Evolutionary conservation across 2,113 vertebrate genomes (phyloP).

Genomic region (Periophthalmus modestus): DNA sequence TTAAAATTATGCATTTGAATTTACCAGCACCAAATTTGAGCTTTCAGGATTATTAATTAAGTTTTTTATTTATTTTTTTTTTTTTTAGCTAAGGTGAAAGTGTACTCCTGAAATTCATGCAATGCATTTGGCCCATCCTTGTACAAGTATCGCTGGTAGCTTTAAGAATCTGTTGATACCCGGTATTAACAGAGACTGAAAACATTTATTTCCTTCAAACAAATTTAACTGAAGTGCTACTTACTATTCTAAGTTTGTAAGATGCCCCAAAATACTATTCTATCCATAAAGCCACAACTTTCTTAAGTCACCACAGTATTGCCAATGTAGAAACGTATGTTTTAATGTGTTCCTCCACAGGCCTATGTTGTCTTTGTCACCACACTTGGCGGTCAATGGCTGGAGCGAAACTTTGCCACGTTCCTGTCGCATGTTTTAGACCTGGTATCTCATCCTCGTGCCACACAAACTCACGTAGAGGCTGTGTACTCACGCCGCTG

Average conservation of each 20-base stretch:
- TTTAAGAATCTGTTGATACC: too few species aligned
- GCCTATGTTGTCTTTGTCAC: slow-evolving; percentile 98
- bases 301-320: not conserved
- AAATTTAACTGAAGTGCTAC: not conserved
- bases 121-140: too few species aligned
- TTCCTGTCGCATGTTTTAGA: slow-evolving; percentile 95
- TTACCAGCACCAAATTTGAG: too few species aligned
- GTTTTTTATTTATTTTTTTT: too few species aligned
- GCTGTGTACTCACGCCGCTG: slow-evolving; percentile 98
- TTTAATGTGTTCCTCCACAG: slow-evolving; percentile 62
- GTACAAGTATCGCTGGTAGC: too few species aligned
- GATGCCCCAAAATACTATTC: too few species aligned
- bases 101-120: too few species aligned
- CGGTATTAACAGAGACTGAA: too few species aligned
- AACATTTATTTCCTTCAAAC: too few species aligned
- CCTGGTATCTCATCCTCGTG: slow-evolving; percentile 94
- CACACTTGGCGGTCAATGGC: slow-evolving; percentile 93
- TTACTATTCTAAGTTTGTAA: not conserved
- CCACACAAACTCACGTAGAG: slow-evolving; percentile 96
- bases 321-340: not conserved
- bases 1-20: not conserved
- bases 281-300: too few species aligned
- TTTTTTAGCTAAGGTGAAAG: too few species aligned
- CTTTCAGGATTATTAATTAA: too few species aligned
- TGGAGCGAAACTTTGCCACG: slow-evolving; percentile 94